Percentiles rank a stretch among this genome's conserved stretches.
phyloP scores from a whole-genome alignment of 2,888 invertebrate species.

The Gisinianus flammeolus region DNA sequence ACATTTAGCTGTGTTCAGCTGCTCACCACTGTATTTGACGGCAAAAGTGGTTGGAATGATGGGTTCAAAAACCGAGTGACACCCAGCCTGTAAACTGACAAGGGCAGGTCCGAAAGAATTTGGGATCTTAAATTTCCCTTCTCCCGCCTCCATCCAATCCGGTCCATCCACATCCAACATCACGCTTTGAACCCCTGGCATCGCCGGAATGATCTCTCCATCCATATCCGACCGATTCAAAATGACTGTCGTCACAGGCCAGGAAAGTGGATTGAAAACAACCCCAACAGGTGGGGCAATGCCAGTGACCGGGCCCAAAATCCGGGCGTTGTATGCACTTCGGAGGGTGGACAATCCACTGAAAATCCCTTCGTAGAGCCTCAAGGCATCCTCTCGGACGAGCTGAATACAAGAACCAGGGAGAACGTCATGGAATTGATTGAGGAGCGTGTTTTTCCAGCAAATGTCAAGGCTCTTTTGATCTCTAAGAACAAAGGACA shows the following conservation, averaged over 20 bases:
- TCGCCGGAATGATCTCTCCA: conserved; percentile 36
- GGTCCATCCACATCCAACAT: background rate
- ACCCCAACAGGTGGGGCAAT: too few relatives aligned
- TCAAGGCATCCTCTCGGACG: conserved; percentile 61
- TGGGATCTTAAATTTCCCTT: conserved; percentile 49
- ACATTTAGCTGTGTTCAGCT: too few relatives aligned
- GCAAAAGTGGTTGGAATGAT: conserved; percentile 28
- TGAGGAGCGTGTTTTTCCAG: conserved; percentile 65
- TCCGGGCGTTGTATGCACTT: conserved; percentile 35
- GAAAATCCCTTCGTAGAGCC: conserved; percentile 52
- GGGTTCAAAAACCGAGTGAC: conserved; percentile 41
- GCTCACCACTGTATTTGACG: conserved; percentile 42
- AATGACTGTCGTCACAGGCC: conserved; percentile 46
- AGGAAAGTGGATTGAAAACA: conserved; percentile 49
- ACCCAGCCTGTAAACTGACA: conserved; percentile 43
- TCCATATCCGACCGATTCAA: conserved; percentile 44
- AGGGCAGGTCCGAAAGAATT: conserved; percentile 49
- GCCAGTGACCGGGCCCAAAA: conserved; percentile 39
- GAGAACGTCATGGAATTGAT: conserved; percentile 66
- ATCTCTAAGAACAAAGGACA: too few relatives aligned
- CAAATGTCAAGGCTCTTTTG: conserved; percentile 50
- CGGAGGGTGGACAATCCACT: conserved; percentile 38
- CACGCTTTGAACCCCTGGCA: conserved; percentile 44
- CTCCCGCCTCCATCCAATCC: conserved; percentile 40
- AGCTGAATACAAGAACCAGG: conserved; percentile 64